Conservation (phyloP, 2,888 invertebrate genomes). For the Lissonota sp. region DNA sequence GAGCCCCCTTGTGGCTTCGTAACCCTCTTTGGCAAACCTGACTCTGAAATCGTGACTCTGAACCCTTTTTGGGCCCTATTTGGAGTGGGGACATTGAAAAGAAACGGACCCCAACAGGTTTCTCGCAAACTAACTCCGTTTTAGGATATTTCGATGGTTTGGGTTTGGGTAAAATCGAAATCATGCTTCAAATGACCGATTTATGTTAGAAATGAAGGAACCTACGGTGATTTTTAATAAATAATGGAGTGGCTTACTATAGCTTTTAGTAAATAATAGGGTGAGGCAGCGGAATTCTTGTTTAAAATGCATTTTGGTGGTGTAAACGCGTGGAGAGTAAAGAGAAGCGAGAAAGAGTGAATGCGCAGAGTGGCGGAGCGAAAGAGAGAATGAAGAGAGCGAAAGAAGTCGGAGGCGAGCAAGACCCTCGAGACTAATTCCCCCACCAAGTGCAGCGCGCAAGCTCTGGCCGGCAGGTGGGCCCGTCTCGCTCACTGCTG, state of each 20-base stretch:
- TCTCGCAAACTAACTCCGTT: conserved; percentile 59
- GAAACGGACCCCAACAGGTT: conserved; percentile 1
- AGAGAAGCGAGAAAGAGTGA: conserved; percentile 28
- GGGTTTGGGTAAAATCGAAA: not conserved
- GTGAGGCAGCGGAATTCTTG: too few relatives aligned
- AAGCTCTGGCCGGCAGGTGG: conserved; percentile 77
- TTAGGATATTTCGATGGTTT: conserved; percentile 64
- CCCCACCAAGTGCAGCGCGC: conserved; percentile 51
- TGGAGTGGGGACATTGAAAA: conserved; percentile 5
- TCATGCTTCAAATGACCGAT: too few relatives aligned
- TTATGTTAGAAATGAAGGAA: too few relatives aligned
- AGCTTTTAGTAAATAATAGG: too few relatives aligned
- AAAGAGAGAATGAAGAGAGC: conserved; percentile 12
- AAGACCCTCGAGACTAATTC: conserved; percentile 47
- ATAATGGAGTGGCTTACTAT: too few relatives aligned
- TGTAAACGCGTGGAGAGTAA: conserved; percentile 65
- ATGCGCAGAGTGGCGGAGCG: conserved; percentile 9
- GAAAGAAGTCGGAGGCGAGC: not conserved
- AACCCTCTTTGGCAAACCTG: conserved; percentile 38
- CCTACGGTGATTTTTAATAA: too few relatives aligned
- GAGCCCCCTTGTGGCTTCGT: conserved; percentile 39
- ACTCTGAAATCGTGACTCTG: conserved; percentile 54
- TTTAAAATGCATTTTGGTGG: not conserved
- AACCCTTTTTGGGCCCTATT: conserved; percentile 16
- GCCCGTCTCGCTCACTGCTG: conserved; percentile 76